Evolutionary conservation across 2,797 vertebrate genomes (phyloP).

Genomic region (Potorous gilbertii): DNA sequence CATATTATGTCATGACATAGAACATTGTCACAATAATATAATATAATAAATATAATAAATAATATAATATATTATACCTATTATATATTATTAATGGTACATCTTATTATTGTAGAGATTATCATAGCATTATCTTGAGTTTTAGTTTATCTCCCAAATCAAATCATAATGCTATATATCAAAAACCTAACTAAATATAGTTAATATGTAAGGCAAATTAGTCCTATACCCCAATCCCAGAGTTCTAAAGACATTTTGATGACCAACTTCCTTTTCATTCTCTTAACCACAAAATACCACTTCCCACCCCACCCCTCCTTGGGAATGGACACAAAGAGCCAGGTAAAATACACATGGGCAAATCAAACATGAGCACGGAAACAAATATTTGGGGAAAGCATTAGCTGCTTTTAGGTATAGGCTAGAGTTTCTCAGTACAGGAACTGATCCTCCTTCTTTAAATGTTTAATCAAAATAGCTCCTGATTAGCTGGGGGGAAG

Average conservation of each 20-base stretch:
- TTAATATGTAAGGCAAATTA: not conserved
- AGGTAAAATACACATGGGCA: not conserved
- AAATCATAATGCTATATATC: not conserved
- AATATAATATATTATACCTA: not conserved
- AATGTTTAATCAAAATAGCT: not conserved
- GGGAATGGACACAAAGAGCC: not conserved
- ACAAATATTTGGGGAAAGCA: not conserved
- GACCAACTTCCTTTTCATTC: not conserved
- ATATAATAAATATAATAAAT: too few species aligned
- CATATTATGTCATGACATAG: too few species aligned
- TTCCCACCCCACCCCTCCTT: not conserved
- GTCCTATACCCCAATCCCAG: not conserved
- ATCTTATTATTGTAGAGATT: not conserved
- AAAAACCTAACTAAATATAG: not conserved
- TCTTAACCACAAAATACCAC: not conserved
- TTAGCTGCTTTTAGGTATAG: not conserved
- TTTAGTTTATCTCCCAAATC: not conserved
- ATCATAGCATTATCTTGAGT: not conserved
- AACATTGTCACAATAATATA: too few species aligned
- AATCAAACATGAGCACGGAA: not conserved
- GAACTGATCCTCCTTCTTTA: not conserved
- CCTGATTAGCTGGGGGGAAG: not conserved
- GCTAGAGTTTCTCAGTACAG: not conserved
- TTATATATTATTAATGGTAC: not conserved
- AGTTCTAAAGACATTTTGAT: not conserved